phyloP scores from a whole-genome alignment of 1,140 invertebrate species.

The Mycetomoellerius zeteki region DNA sequence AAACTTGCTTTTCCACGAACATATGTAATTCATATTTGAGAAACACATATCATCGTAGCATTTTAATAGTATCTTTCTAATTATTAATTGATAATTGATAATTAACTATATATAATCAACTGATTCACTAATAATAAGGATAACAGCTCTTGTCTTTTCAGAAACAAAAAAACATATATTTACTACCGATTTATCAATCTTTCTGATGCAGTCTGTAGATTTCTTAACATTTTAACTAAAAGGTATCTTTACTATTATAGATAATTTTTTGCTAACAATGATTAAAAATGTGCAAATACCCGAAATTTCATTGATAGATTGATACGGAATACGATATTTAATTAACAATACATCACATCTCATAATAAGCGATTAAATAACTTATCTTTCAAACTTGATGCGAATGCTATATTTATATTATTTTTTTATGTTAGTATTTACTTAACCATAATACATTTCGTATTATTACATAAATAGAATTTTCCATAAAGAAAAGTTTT shows the following conservation, averaged over 20 bases:
- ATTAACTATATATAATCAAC: neutral
- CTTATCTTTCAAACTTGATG: slow-evolving; percentile 15
- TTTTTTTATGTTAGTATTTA: neutral
- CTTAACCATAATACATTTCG: neutral
- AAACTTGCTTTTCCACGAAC: neutral
- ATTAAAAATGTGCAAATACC: slow-evolving; percentile 12
- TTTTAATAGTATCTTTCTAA: slow-evolving; percentile 8
- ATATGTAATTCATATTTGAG: neutral
- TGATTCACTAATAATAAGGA: neutral
- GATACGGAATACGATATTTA: slow-evolving; percentile 18
- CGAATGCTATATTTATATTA: neutral
- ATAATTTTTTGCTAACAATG: slow-evolving; percentile 26
- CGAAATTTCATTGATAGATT: slow-evolving; percentile 29
- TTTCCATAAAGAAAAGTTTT: neutral
- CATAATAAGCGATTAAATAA: slow-evolving; percentile 20
- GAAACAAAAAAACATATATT: neutral
- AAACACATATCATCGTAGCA: neutral
- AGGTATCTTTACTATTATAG: neutral
- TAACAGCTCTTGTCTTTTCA: neutral
- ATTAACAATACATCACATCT: slow-evolving; percentile 45
- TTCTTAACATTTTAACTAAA: slow-evolving; percentile 33
- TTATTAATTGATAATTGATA: slow-evolving; percentile 5
- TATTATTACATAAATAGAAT: slow-evolving; percentile 18
- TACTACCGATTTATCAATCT: slow-evolving; percentile 17
- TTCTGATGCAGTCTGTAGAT: slow-evolving; percentile 25